A percentile compares a stretch with the other conserved stretches of the same genome.
Conservation (phyloP, 2,797 vertebrate species). For the Epinephelus malabaricus region DNA sequence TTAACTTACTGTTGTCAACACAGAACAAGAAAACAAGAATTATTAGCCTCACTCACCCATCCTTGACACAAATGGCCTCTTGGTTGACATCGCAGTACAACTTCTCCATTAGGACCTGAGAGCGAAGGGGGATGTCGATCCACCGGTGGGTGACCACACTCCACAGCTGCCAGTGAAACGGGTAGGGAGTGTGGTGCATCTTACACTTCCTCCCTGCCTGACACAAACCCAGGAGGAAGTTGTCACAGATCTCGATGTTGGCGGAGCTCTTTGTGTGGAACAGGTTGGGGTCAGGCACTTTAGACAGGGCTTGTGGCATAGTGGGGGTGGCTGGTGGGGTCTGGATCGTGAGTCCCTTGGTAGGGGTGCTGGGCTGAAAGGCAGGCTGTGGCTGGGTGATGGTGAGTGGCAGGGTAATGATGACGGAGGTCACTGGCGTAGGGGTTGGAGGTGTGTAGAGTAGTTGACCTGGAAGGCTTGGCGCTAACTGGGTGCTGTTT, state of each 20-base stretch:
- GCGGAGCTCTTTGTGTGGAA: constrained; percentile 54
- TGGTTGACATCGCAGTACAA: constrained; percentile 59
- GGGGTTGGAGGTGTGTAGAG: not conserved
- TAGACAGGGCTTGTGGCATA: not conserved
- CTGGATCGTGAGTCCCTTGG: not conserved
- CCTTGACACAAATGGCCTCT: not conserved
- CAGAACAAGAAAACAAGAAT: too few relatives aligned
- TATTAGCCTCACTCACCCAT: constrained; percentile 58
- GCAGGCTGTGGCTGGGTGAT: constrained; percentile 21
- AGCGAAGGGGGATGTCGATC: constrained; percentile 44
- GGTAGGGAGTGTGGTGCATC: constrained; percentile 76
- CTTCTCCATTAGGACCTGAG: constrained; percentile 71
- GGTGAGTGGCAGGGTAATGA: constrained; percentile 42
- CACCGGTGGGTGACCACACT: constrained; percentile 34
- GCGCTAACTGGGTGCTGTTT: not conserved
- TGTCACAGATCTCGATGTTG: constrained; percentile 67
- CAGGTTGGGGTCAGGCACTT: rapidly evolving
- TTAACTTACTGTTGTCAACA: too few relatives aligned
- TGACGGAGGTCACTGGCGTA: not conserved
- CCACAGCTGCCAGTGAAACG: constrained; percentile 80
- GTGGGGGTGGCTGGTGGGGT: not conserved
- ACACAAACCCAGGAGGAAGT: constrained; percentile 66
- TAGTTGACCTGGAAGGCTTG: not conserved
- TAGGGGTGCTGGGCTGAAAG: not conserved
- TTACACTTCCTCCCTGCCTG: constrained; percentile 16